A percentile compares a stretch with the other conserved stretches of the same genome.
phyloP scores from a whole-genome alignment of 2,113 vertebrate genomes.

The Caretta caretta region DNA sequence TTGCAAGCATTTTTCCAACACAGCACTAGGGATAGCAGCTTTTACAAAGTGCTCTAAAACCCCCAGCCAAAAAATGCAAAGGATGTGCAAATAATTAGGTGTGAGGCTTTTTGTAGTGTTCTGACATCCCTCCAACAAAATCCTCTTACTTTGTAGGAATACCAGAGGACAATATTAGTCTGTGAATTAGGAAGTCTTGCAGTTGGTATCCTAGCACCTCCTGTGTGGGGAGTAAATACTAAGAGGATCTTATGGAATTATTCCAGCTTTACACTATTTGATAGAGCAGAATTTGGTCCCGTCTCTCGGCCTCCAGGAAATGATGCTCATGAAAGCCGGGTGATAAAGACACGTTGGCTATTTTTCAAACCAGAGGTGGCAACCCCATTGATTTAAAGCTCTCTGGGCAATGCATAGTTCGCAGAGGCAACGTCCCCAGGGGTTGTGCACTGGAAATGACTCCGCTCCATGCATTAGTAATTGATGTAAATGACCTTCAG shows the following conservation, averaged over 20 bases:
- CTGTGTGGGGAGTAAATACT: not conserved
- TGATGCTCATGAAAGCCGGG: not conserved
- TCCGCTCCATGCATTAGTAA: not conserved
- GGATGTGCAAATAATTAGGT: not conserved
- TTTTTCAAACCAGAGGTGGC: not conserved
- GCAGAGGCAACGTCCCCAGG: not conserved
- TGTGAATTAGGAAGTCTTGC: not conserved
- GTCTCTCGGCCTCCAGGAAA: not conserved
- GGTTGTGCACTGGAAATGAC: not conserved
- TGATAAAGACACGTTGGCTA: not conserved
- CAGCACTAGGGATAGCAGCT: not conserved
- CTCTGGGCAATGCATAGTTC: not conserved
- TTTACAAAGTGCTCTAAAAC: not conserved
- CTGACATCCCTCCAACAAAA: not conserved
- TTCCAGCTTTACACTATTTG: not conserved
- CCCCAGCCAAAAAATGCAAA: not conserved
- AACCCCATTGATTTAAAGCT: not conserved
- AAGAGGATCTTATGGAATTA: not conserved
- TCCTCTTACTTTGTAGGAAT: not conserved
- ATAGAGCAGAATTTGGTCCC: not conserved
- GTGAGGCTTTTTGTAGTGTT: not conserved
- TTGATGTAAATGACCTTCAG: not conserved
- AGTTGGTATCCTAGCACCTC: not conserved
- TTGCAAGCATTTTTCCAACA: not conserved
- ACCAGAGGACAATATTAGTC: not conserved